Conservation (phyloP, 2,113 vertebrate species). For the Chitala chitala region DNA sequence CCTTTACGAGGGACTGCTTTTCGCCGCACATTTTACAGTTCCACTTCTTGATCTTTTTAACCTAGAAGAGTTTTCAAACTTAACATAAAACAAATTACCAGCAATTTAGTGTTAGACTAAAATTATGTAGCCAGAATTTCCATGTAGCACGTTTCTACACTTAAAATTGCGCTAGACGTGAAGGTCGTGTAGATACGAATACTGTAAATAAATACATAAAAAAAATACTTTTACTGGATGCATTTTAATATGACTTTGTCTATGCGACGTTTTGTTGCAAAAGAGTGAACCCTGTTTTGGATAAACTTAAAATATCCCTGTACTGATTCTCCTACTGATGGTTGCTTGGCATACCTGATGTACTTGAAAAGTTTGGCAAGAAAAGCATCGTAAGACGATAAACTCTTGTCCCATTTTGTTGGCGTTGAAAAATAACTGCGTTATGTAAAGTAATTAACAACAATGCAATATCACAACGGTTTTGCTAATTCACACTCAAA, state of each 20-base stretch:
- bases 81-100: background rate
- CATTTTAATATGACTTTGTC: too few relatives aligned
- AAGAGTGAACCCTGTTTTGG: too few relatives aligned
- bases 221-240: too few relatives aligned
- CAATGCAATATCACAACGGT: background rate
- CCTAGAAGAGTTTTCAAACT: constrained; percentile 49
- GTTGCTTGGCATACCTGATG: constrained; percentile 47
- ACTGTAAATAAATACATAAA: too few relatives aligned
- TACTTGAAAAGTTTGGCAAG: constrained; percentile 47
- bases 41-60: constrained; percentile 78
- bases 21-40: constrained; percentile 80
- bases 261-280: too few relatives aligned
- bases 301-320: too few relatives aligned
- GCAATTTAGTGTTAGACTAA: background rate
- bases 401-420: constrained; percentile 46
- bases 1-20: constrained; percentile 78
- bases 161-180: too few relatives aligned
- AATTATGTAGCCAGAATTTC: too few relatives aligned
- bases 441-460: background rate
- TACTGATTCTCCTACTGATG: too few relatives aligned
- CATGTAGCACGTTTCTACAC: too few relatives aligned
- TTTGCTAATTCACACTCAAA: too few relatives aligned
- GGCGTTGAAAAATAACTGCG: background rate
- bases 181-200: too few relatives aligned
- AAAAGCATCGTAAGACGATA: constrained; percentile 46